Base-by-base conservation (phyloP, 2,888 invertebrate species). In the Scaptomyza reducta region DNA sequence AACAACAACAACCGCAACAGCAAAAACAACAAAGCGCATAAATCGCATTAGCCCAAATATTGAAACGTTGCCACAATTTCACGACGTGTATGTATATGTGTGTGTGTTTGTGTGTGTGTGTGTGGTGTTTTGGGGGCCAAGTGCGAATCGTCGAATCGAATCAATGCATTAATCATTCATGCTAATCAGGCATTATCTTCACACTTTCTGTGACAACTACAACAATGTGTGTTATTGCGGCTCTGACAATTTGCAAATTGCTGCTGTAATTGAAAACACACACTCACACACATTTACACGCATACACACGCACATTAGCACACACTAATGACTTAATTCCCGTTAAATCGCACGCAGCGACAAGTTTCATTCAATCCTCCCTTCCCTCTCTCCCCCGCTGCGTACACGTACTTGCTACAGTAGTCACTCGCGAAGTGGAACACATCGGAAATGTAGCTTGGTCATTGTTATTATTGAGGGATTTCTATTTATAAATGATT, bases 241-340 rank as follows among this genome's bases (percentile, higher is more conserved):
- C 38, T 13, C 74, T 68, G 86, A 85, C 88, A 85, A 82, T 79
- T 82, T 82, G 86, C 86, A 74, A 87, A 85, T 79, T 87, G 87
- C 83, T 64, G 71, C 59, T 63, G 79, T 87, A 87, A 82, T 85
- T 87, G 79, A 82, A 81, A 87, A 46, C 44, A 49, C 42, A 38
- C 42, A 35, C 45, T 50, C 22, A 27, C n/a, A 42, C 7, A 9
- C 2, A 9, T 33, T 6, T 18, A 7, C 14, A 49, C 18, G 3
- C 46, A 49, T 40, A 35, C 40, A 35, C 45, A 55, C 22, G 22
- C 58, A 18, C 9, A 38, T 41, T 31, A 4, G 16, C 41, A 62
- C 61, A 58, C 51, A 51, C 64, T 82, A 87, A 82, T 82, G 77
- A 82, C 86, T 82, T 87, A 85, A 82, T 82, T 87, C 79, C 83